phyloP scores from a whole-genome alignment of 2,888 invertebrate species.

The Lasioglossum pauxillum region DNA sequence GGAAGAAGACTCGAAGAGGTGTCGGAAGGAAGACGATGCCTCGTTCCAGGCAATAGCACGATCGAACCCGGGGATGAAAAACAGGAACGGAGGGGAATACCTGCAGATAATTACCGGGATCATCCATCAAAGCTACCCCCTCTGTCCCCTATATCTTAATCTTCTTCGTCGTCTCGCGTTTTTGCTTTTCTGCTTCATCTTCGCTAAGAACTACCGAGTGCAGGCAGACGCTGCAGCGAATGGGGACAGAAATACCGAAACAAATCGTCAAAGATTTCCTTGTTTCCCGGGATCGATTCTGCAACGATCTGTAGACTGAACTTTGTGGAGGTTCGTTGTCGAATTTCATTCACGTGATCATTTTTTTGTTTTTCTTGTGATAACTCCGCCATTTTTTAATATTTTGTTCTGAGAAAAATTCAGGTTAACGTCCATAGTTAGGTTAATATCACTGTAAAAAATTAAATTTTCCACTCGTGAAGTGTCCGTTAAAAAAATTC shows the following conservation, averaged over 20 bases:
- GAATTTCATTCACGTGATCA: too few relatives aligned
- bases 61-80: slow-evolving; percentile 29
- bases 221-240: background rate
- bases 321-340: too few relatives aligned
- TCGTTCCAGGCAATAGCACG: slow-evolving; percentile 39
- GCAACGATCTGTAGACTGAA: background rate
- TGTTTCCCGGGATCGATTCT: background rate
- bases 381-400: background rate
- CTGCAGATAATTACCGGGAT: slow-evolving; percentile 75
- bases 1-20: slow-evolving; percentile 6
- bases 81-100: slow-evolving; percentile 46
- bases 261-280: slow-evolving; percentile 48
- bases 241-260: slow-evolving; percentile 47
- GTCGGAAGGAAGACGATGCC: slow-evolving; percentile 34
- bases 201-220: background rate
- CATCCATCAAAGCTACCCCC: slow-evolving; percentile 70
- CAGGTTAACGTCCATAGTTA: background rate
- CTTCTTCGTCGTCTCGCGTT: slow-evolving; percentile 41
- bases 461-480: background rate
- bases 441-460: background rate
- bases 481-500: background rate
- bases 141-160: slow-evolving; percentile 38
- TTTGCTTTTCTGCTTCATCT: slow-evolving; percentile 36
- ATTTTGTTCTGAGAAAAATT: background rate
- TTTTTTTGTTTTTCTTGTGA: too few relatives aligned